Base-by-base conservation (phyloP, 2,797 vertebrate species). In the Coreius guichenoti region DNA sequence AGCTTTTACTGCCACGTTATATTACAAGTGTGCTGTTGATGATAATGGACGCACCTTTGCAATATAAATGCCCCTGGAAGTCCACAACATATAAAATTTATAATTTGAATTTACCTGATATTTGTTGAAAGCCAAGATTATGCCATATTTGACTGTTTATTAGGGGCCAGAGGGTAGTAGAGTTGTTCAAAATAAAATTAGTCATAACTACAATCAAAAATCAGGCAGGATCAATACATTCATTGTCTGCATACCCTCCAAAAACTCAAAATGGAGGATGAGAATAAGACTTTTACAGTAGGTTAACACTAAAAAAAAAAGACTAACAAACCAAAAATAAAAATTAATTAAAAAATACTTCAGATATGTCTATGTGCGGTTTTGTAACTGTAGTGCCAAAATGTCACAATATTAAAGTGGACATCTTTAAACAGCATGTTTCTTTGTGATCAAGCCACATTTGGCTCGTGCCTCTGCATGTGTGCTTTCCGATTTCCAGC, bases 191-290 rank as follows among this genome's bases (percentile, higher is more conserved):
- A 68, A 76, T 63, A 86, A 82, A 90, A 56, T 51, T 76, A 17
- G 86, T 68, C 56, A 74, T 88, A 56, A 90, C 88, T 90, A 91
- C 77, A 90, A 90, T 90, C 58, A 86, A 88, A 86, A 77, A 93
- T 90, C 85, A 94, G 91, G 90, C 91, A 93, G 92, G 91, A 93
- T 90, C 76, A 87, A 93, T 95, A 95, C 95, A 95, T 95, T 95
- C 95, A 94, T 92, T 90, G 89, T 93, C 93, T 94, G 94, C 93
- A 89, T 90, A 90, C 92, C 92, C 88, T 90, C 91, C 88, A 87
- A 89, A 47, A 69, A 36, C 89, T 89, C 77, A n/a, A 88, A 89
- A 91, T 74, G 68, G 47, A 88, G 72, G 93, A 84, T 56, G 33
- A 92, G 90, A 87, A 87, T 89, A 92, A 92, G 91, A 92, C 91